Conservation (phyloP, 2,888 invertebrate species). For the Drosophila diplacantha region DNA sequence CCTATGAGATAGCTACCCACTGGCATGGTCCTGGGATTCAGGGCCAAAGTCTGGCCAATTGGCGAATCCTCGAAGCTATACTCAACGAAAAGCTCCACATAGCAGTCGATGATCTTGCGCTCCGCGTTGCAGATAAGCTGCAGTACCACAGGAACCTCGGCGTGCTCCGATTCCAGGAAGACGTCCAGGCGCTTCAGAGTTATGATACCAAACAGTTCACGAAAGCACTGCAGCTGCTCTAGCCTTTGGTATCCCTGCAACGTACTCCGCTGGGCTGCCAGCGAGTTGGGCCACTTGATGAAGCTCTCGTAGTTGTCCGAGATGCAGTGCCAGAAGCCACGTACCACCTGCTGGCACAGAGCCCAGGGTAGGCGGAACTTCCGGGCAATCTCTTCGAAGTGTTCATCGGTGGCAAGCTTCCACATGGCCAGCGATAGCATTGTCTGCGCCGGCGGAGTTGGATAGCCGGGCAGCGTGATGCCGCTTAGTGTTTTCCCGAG, state of each 20-base stretch:
- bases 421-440: slow-evolving; percentile 74
- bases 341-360: slow-evolving; percentile 71
- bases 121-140: slow-evolving; percentile 76
- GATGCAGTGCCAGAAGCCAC: slow-evolving; percentile 74
- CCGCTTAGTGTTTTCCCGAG: slow-evolving; percentile 40
- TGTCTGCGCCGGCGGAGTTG: slow-evolving; percentile 60
- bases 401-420: slow-evolving; percentile 76
- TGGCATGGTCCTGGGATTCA: slow-evolving; percentile 72
- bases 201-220: slow-evolving; percentile 71
- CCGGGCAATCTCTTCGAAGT: slow-evolving; percentile 75
- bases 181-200: slow-evolving; percentile 73
- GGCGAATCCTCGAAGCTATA: slow-evolving; percentile 74
- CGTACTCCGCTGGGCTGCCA: slow-evolving; percentile 63
- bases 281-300: slow-evolving; percentile 75
- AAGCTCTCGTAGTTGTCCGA: slow-evolving; percentile 75
- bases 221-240: slow-evolving; percentile 59
- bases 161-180: slow-evolving; percentile 74
- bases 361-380: slow-evolving; percentile 73
- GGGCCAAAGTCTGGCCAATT: slow-evolving; percentile 72
- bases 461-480: slow-evolving; percentile 42
- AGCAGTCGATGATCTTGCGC: slow-evolving; percentile 74
- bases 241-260: slow-evolving; percentile 58
- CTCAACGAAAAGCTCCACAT: slow-evolving; percentile 72
- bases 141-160: slow-evolving; percentile 73
- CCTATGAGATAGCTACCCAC: slow-evolving; percentile 73